phyloP scores from a whole-genome alignment of 2,113 vertebrate species.

The Progne subis region DNA sequence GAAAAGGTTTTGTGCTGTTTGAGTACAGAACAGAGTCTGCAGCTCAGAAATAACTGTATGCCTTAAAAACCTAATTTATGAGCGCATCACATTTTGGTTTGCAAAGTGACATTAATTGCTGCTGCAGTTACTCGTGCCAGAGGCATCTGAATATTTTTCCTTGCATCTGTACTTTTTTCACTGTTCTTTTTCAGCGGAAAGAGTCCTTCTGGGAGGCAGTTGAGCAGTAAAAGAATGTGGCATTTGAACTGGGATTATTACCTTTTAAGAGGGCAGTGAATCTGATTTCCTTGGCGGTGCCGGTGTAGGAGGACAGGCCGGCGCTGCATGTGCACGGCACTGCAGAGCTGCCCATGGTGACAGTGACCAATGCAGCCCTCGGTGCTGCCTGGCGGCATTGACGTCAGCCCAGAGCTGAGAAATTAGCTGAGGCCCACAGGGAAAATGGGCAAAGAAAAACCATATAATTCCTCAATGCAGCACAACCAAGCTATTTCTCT shows the following conservation, averaged over 20 bases:
- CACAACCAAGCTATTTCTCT: conserved; percentile 45
- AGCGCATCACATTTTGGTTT: conserved; percentile 19
- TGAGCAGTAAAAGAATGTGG: not conserved
- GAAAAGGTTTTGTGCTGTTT: not conserved
- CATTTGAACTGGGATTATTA: conserved; percentile 6
- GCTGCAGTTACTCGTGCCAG: not conserved
- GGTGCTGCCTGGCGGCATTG: conserved; percentile 34
- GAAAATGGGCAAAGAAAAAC: conserved; percentile 58
- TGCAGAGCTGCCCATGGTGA: not conserved
- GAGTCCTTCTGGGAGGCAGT: not conserved
- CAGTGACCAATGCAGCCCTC: conserved; percentile 33
- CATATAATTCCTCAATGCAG: conserved; percentile 58
- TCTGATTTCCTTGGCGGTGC: not conserved
- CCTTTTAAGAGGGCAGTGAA: conserved; percentile 11
- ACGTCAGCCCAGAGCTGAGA: conserved; percentile 64
- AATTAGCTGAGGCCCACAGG: conserved; percentile 66
- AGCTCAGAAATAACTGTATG: conserved; percentile 8
- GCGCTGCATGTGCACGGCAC: not conserved
- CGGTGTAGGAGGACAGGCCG: not conserved
- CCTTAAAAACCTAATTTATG: conserved; percentile 13
- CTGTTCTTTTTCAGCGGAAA: not conserved
- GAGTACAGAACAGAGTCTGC: not conserved
- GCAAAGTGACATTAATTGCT: conserved; percentile 47
- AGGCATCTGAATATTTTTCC: conserved; percentile 8
- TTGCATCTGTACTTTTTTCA: not conserved